Evolutionary conservation across 2,888 invertebrate species (phyloP).

Genomic region (Willowsia nigromaculata): DNA sequence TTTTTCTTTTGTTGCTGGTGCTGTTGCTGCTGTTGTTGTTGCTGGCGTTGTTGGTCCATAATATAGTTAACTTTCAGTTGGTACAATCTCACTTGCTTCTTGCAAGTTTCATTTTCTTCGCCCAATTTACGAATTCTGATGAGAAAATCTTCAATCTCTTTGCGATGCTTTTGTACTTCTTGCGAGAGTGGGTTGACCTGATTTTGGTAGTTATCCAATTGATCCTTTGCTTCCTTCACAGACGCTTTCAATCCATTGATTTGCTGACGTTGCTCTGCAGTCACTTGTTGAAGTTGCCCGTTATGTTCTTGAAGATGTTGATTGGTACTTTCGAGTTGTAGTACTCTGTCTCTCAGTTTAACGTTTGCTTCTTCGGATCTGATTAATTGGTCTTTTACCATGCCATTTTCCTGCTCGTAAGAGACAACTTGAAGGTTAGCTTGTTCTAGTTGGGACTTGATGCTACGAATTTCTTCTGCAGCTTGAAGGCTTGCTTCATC

Average conservation of each 20-base stretch:
- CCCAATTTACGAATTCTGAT: constrained; percentile 50
- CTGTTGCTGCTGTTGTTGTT: constrained; percentile 9
- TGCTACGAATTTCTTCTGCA: neutral
- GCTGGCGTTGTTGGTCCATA: constrained; percentile 8
- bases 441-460: constrained; percentile 42
- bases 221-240: constrained; percentile 62
- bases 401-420: constrained; percentile 39
- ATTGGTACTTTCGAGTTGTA: constrained; percentile 70
- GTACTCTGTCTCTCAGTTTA: constrained; percentile 62
- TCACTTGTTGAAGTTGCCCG: constrained; percentile 72
- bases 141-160: constrained; percentile 61
- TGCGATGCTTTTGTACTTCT: constrained; percentile 62
- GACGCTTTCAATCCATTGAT: constrained; percentile 50
- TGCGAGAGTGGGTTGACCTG: constrained; percentile 53
- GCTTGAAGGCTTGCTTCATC: constrained; percentile 55
- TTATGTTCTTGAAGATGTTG: constrained; percentile 74
- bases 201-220: constrained; percentile 46
- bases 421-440: constrained; percentile 53
- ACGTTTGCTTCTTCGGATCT: constrained; percentile 57
- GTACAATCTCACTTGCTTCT: constrained; percentile 64
- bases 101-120: constrained; percentile 52
- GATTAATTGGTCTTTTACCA: constrained; percentile 37
- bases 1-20: constrained; percentile 19
- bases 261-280: constrained; percentile 64
- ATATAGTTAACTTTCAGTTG: constrained; percentile 61